Base-by-base conservation (phyloP, 1,140 invertebrate genomes). In the Zaprionus inermis region DNA sequence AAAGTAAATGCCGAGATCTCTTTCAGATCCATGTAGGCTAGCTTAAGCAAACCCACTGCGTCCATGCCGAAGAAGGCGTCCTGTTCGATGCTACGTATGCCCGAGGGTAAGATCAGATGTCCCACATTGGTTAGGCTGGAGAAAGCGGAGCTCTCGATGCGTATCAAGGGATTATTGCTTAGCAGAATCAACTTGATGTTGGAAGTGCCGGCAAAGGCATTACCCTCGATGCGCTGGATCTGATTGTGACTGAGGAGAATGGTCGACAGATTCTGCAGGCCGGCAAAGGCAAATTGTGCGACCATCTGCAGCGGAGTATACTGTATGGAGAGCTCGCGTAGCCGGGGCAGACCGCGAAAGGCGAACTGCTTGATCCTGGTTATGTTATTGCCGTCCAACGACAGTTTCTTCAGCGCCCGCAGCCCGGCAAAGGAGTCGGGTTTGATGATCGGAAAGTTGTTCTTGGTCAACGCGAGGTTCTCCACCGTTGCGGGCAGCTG, bases 21-120 rank as follows among this genome's bases (percentile, higher is more conserved):
- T 4, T 94, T 94, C 11, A 97, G 92, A 83, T 97, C 96, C 96
- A 97, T 97, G 81, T 95, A 97, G 10, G 95, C 95, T 14, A 97
- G 81, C 81, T 97, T 97, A 4, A 97, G 92, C 20, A 96, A 92
- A 0, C 95, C 96, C 2, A 97, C 95, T 9, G 95, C 94, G 86
- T 97, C 96, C 55, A 97, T 92, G n/a, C 96, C 96, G 34, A 94
- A 95, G 88, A 97, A 97, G 2, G 96, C 95, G 91, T 96, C 96
- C 20, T 95, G 93, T 79, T 97, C 96, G 51, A 97, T 95, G 22
- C 93, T 93, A 30, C 94, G 93, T 63, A 97, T 96, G 16, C 96
- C 96, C 0, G 96, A 96, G 0, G 96, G 96, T 22, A 97, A 93
- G 58, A 96, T 95, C 38, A 97, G 93, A 57, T 95, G 94, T 36